Conservation (phyloP, 2,113 vertebrate genomes). For the Ophthalmolycus amberensis region DNA sequence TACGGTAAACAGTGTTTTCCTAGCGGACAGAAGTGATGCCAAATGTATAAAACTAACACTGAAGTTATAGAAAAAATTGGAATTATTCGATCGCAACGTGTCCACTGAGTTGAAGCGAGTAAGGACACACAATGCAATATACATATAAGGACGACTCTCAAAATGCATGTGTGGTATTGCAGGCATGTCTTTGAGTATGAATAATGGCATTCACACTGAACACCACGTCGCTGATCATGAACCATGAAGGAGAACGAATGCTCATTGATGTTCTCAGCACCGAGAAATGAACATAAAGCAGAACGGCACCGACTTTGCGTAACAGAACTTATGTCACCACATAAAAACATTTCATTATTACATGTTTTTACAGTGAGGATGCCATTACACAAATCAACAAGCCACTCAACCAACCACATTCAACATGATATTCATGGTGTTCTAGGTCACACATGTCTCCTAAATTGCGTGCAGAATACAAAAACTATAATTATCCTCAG, state of each 20-base stretch:
- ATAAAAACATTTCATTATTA: not conserved
- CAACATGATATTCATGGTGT: not conserved
- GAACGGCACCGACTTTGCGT: not conserved
- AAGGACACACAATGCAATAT: not conserved
- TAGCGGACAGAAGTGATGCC: no score
- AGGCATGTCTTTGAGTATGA: not conserved
- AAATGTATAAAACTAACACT: not conserved
- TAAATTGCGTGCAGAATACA: not conserved
- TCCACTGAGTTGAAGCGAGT: not conserved
- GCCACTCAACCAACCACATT: not conserved
- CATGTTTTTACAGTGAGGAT: not conserved
- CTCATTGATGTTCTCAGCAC: not conserved
- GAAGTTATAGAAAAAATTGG: no score
- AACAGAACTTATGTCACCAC: not conserved
- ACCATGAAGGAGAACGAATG: slow-evolving; percentile 17
- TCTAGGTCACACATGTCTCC: not conserved
- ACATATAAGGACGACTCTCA: slow-evolving; percentile 7
- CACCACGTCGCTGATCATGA: not conserved
- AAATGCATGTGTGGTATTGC: not conserved
- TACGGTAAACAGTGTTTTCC: not conserved
- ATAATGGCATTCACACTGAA: slow-evolving; percentile 15
- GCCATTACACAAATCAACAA: not conserved
- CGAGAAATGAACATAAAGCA: not conserved
- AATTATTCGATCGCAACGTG: no score
- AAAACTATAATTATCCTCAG: not conserved